Evolutionary conservation across 2,113 vertebrate species (phyloP).

Genomic region (Lophius piscatorius): DNA sequence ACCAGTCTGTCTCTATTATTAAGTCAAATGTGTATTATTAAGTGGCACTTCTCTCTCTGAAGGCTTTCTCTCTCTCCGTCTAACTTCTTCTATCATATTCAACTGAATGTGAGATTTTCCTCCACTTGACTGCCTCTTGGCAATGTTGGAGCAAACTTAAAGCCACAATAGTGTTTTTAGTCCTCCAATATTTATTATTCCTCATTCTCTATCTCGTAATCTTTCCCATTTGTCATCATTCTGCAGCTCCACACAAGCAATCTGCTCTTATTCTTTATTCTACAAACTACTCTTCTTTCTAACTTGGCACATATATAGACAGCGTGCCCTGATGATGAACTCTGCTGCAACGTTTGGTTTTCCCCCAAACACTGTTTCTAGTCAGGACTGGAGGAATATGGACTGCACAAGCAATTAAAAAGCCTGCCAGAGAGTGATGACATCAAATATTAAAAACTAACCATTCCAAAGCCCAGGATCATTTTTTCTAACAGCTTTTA

Average conservation of each 20-base stretch:
- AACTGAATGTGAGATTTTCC: conserved; percentile 27
- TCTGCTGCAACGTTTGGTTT: conserved; percentile 26
- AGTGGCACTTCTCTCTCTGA: conserved; percentile 10
- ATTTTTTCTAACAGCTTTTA: not conserved
- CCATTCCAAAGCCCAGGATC: conserved; percentile 11
- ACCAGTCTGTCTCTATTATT: conserved; percentile 1
- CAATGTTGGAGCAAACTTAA: conserved; percentile 30
- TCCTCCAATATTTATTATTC: conserved; percentile 29
- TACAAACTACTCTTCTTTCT: conserved; percentile 26
- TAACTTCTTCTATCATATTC: conserved; percentile 6
- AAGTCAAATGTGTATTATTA: conserved; percentile 15
- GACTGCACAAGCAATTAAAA: no score
- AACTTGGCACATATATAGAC: conserved; percentile 57
- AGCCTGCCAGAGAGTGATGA: no score
- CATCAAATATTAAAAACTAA: conserved; percentile 11
- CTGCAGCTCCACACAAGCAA: conserved; percentile 21
- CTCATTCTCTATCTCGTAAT: not conserved
- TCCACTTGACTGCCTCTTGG: conserved; percentile 27
- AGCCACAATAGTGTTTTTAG: conserved; percentile 27
- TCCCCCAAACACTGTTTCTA: no score
- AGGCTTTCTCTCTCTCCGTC: not conserved
- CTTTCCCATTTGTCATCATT: not conserved
- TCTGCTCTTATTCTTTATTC: conserved; percentile 45
- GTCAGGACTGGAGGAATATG: no score
- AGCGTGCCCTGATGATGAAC: conserved; percentile 53